A percentile compares a stretch with the other conserved stretches of the same genome.
Evolutionary conservation across 2,113 vertebrate species (phyloP).

Genomic region (Gyps fulvus): DNA sequence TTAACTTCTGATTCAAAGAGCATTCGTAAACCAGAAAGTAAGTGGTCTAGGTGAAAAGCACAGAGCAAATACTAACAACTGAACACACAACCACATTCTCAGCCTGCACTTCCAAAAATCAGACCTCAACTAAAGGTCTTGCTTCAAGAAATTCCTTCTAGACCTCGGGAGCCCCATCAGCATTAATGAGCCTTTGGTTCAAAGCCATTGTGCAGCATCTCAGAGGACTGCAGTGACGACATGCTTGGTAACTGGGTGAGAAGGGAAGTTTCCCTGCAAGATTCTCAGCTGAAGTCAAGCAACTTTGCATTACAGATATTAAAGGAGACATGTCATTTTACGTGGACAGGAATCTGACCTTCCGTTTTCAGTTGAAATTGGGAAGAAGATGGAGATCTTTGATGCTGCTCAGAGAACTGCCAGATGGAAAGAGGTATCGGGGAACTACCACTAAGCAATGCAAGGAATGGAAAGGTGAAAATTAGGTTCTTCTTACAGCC

Average conservation of each 20-base stretch:
- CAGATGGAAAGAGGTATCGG: background rate
- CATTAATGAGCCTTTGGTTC: background rate
- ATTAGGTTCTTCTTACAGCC: background rate
- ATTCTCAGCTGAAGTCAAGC: background rate
- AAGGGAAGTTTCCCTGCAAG: background rate
- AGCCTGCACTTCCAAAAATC: rapidly evolving
- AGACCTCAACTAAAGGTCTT: background rate
- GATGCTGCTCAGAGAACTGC: background rate
- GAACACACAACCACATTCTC: background rate
- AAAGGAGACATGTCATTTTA: background rate
- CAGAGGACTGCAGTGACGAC: rapidly evolving
- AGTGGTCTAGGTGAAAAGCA: background rate
- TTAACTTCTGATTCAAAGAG: background rate
- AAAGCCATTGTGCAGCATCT: rapidly evolving
- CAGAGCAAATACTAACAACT: background rate
- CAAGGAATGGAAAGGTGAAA: background rate
- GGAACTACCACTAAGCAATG: background rate
- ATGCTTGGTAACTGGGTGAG: background rate
- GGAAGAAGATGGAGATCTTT: background rate
- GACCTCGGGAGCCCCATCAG: background rate
- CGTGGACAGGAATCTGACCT: background rate
- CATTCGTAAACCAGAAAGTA: background rate
- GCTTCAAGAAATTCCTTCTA: background rate
- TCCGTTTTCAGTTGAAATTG: rapidly evolving
- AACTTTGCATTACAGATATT: background rate